These are phyloP conservation scores for Hafferia zeledoni DNA, from an alignment of 2,797 vertebrate species.

Conservation along the genomic window DNA sequence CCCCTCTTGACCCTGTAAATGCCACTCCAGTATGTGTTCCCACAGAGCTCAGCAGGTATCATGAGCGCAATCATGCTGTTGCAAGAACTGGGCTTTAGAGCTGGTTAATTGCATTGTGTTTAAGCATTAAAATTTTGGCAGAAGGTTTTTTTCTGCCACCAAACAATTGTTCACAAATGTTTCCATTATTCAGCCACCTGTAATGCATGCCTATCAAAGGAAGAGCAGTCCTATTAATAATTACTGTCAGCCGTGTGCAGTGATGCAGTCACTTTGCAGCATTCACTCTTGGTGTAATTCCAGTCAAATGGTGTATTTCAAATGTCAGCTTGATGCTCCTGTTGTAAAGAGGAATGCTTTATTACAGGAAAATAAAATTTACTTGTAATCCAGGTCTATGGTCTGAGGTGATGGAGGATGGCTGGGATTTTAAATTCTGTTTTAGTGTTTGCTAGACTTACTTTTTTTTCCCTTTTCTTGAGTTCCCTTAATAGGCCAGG, in stretches of 20 bases:
- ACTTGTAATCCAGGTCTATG: not conserved
- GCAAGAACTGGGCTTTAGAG: not conserved
- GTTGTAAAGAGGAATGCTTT: constrained; percentile 32
- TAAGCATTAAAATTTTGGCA: constrained; percentile 27
- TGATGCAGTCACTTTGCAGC: constrained; percentile 32
- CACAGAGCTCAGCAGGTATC: not conserved
- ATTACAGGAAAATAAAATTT: constrained; percentile 16
- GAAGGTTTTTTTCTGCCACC: not conserved
- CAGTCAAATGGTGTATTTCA: constrained; percentile 45
- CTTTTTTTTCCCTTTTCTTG: not conserved
- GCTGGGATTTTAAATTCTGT: not conserved
- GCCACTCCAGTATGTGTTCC: not conserved
- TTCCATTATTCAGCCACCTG: constrained; percentile 58
- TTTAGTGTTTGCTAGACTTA: not conserved
- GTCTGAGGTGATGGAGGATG: not conserved
- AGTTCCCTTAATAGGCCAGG: not conserved
- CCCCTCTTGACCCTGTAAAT: not conserved
- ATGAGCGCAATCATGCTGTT: not conserved
- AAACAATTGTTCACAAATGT: constrained; percentile 61
- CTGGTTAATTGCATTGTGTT: constrained; percentile 17
- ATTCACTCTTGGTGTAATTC: constrained; percentile 35
- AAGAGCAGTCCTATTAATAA: constrained; percentile 46
- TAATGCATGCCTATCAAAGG: constrained; percentile 50
- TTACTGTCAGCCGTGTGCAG: constrained; percentile 41
- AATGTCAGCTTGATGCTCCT: constrained; percentile 20